Evolutionary conservation across 2,888 invertebrate species (phyloP).

Genomic region (Neria commutata): DNA sequence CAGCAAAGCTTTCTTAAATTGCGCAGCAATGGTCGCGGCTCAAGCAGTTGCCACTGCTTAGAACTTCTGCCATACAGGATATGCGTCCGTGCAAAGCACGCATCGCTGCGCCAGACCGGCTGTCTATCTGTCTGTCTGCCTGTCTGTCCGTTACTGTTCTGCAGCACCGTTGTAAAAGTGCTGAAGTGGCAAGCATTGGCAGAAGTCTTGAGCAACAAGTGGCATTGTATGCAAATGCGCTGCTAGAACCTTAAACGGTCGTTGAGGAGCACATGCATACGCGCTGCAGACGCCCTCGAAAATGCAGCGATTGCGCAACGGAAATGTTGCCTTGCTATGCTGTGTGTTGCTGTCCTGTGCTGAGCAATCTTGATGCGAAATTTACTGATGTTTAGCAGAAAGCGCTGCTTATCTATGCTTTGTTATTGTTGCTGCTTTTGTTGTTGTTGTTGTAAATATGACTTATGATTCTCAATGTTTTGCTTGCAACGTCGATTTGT

Average conservation of each 20-base stretch:
- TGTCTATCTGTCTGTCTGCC: not conserved
- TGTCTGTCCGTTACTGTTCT: not conserved
- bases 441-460: no score
- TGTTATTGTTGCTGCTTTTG: no score
- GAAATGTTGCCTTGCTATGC: not conserved
- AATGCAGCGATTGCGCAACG: not conserved
- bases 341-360: not conserved
- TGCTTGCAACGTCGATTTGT: no score
- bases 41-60: not conserved
- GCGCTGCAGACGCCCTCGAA: no score
- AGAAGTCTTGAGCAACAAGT: slow-evolving; percentile 22
- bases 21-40: not conserved
- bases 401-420: no score
- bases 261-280: no score
- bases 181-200: not conserved
- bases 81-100: not conserved
- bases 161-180: no score
- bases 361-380: no score
- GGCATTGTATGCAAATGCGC: slow-evolving; percentile 30
- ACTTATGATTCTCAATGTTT: no score
- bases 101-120: not conserved
- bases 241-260: not conserved
- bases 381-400: no score
- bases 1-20: not conserved
- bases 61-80: not conserved